Evolutionary conservation across 1,140 invertebrate species (phyloP).

Genomic region (Melitaea cinxia): DNA sequence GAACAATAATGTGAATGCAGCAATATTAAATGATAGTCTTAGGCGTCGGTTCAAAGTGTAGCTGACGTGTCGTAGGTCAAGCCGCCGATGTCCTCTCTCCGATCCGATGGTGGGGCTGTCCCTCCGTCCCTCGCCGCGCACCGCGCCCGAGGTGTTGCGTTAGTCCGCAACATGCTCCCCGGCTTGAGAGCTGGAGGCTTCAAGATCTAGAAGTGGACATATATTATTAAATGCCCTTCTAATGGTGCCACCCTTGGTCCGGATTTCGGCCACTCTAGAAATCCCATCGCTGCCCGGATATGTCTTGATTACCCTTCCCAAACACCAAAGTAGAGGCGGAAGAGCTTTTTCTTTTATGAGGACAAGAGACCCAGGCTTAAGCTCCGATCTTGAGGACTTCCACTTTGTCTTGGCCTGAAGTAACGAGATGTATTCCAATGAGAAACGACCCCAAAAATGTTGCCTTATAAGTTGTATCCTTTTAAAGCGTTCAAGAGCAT

Average conservation of each 20-base stretch:
- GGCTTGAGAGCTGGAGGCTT: slow-evolving; percentile 26
- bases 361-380: slow-evolving; percentile 20
- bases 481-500: neutral
- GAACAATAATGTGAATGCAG: no score
- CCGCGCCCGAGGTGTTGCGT: no score
- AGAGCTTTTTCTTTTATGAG: slow-evolving; percentile 36
- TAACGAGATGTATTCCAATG: slow-evolving; percentile 2
- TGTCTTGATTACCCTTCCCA: slow-evolving; percentile 24
- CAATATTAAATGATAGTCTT: no score
- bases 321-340: slow-evolving; percentile 36
- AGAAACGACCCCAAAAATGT: slow-evolving; percentile 24
- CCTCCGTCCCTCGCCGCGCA: no score
- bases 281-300: slow-evolving; percentile 35
- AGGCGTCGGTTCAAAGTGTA: no score
- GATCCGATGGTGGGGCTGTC: no score
- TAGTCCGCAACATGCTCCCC: slow-evolving; percentile 8
- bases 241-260: slow-evolving; percentile 26
- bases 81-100: no score
- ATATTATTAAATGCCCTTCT: slow-evolving; percentile 35
- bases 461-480: slow-evolving; percentile 16
- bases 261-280: slow-evolving; percentile 34
- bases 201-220: slow-evolving; percentile 23
- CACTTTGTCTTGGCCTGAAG: slow-evolving; percentile 7
- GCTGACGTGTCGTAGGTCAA: no score
- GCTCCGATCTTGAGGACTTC: neutral